Base-by-base conservation (phyloP, 2,888 invertebrate species). In the Alloscopus bannaensis region DNA sequence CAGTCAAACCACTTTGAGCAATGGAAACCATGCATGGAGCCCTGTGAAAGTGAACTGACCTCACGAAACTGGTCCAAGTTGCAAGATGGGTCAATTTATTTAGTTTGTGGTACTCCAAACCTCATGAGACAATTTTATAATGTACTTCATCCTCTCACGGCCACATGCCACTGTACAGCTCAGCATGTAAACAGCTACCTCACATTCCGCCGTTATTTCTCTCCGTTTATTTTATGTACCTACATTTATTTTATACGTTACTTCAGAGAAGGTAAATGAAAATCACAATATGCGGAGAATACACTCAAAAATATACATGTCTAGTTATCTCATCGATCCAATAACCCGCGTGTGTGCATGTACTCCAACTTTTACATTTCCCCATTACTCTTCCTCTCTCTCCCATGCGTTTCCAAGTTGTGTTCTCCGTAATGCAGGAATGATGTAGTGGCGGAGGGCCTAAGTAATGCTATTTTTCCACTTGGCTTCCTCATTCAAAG, bases 111-210 rank as follows among this genome's bases (percentile, higher is more conserved):
- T 70, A 60, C 47, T 70, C 70, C 45, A 59, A 59, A 47, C 55
- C 70, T 47, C 70, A 59, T 16, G 70, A 70, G 70, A 70, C 70
- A 70, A n/a, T 28, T 69, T 69, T 69, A 69, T 36, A 66, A 52
- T 29, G 29, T 50, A 28, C 50, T 50, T 66, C 26, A 20, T 52
- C 24, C 66, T 22, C n/a, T n/a, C n/a, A n/a, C n/a, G n/a, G n/a
- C n/a, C n/a, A n/a, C n/a, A n/a, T n/a, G n/a, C n/a, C n/a, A n/a
- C n/a, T n/a, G n/a, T n/a, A n/a, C n/a, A n/a, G n/a, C n/a, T n/a
- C n/a, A n/a, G n/a, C n/a, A n/a, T n/a, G n/a, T n/a, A n/a, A n/a
- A n/a, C n/a, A n/a, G n/a, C n/a, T n/a, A n/a, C n/a, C n/a, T n/a
- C n/a, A n/a, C n/a, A n/a, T n/a, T n/a, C n/a, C n/a, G n/a, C n/a